Evolutionary conservation across 1,140 invertebrate species (phyloP).

Genomic region (Reticulitermes speratus): DNA sequence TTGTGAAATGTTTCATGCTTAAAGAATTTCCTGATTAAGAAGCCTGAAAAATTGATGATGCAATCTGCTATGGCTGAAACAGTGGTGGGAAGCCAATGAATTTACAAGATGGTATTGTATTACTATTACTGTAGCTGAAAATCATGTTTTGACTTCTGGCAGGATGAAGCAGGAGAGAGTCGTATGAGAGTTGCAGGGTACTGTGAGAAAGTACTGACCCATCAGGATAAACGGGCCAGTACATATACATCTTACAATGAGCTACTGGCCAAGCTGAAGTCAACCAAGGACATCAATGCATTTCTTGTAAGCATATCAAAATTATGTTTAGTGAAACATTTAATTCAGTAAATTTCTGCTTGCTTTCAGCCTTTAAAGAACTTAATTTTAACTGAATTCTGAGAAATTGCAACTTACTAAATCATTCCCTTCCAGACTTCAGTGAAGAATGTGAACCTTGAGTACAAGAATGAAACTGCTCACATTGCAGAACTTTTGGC

Average conservation of each 20-base stretch:
- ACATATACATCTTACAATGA: conserved; percentile 67
- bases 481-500: conserved; percentile 57
- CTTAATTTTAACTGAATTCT: too few species aligned
- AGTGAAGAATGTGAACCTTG: conserved; percentile 62
- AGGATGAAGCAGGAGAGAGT: conserved; percentile 60
- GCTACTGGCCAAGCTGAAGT: conserved; percentile 62
- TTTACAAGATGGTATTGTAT: too few species aligned
- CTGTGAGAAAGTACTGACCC: conserved; percentile 56
- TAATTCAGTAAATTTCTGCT: background rate
- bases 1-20: too few species aligned
- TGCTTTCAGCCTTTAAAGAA: too few species aligned
- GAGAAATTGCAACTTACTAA: background rate
- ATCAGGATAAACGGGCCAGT: conserved; percentile 61
- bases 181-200: conserved; percentile 55
- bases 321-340: background rate
- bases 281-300: conserved; percentile 59
- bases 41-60: too few species aligned
- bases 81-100: too few species aligned
- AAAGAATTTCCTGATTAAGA: too few species aligned
- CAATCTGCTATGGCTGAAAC: too few species aligned
- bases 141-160: conserved; percentile 32
- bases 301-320: conserved; percentile 46
- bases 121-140: too few species aligned
- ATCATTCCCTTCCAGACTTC: conserved; percentile 41
- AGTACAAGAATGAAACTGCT: conserved; percentile 62